Evolutionary conservation across 2,797 vertebrate genomes (phyloP).

Genomic region (Microctenopoma steveboyesi): DNA sequence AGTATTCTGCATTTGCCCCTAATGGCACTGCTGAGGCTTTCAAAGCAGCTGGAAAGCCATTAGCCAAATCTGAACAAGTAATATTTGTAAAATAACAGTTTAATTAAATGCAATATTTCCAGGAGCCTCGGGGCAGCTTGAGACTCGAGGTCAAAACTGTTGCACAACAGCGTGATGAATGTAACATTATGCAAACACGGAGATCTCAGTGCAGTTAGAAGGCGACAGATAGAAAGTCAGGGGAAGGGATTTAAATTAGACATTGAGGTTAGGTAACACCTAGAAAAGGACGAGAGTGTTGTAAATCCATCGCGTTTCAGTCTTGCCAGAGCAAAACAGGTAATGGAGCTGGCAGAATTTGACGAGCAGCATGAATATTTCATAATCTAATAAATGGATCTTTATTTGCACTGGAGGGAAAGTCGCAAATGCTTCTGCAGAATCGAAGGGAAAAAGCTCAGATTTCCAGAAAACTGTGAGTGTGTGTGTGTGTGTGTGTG

Average conservation of each 20-base stretch:
- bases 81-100: conserved; percentile 46
- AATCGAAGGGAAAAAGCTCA: conserved; percentile 1
- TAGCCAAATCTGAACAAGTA: conserved; percentile 53
- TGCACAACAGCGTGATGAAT: conserved; percentile 30
- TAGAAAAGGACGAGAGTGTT: conserved; percentile 1
- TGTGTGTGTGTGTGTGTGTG: too few relatives aligned
- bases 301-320: conserved; percentile 23
- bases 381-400: conserved; percentile 40
- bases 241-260: conserved; percentile 27
- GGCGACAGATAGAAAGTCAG: conserved; percentile 4
- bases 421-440: conserved; percentile 10
- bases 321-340: conserved; percentile 25
- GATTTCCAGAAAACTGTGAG: conserved; percentile 7
- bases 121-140: conserved; percentile 27
- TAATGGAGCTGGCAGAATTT: conserved; percentile 20
- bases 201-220: conserved; percentile 22
- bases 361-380: conserved; percentile 50
- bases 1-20: conserved; percentile 23
- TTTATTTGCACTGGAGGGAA: conserved; percentile 31
- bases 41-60: conserved; percentile 40
- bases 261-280: conserved; percentile 14
- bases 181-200: conserved; percentile 15
- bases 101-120: conserved; percentile 58
- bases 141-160: conserved; percentile 24
- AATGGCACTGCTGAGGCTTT: conserved; percentile 40